phyloP scores from a whole-genome alignment of 2,888 invertebrate genomes.

The Oeneis ivallda region DNA sequence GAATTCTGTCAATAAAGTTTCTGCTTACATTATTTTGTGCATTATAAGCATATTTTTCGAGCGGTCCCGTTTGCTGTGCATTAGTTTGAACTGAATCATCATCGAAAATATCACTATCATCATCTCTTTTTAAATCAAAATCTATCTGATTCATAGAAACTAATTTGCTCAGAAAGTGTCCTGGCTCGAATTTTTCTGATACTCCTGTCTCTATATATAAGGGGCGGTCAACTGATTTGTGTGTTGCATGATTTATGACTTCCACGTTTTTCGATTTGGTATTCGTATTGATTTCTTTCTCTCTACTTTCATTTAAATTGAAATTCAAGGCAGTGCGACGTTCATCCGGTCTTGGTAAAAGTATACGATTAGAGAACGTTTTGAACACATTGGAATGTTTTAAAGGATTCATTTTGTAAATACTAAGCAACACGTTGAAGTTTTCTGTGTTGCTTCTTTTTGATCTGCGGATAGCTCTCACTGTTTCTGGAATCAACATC shows the following conservation, averaged over 20 bases:
- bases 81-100: neutral
- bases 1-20: neutral
- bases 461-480: slow-evolving; percentile 19
- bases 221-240: slow-evolving; percentile 29
- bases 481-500: slow-evolving; percentile 17
- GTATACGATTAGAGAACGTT: slow-evolving; percentile 54
- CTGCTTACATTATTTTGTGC: neutral
- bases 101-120: slow-evolving; percentile 12
- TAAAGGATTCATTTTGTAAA: slow-evolving; percentile 67
- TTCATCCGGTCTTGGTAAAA: slow-evolving; percentile 48
- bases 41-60: neutral
- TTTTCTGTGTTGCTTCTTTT: slow-evolving; percentile 49
- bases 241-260: slow-evolving; percentile 44
- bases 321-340: slow-evolving; percentile 47
- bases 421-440: slow-evolving; percentile 57
- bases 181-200: slow-evolving; percentile 45
- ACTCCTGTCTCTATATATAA: slow-evolving; percentile 41
- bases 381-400: slow-evolving; percentile 58
- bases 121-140: slow-evolving; percentile 1
- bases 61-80: neutral
- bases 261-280: slow-evolving; percentile 51
- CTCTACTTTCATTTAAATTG: slow-evolving; percentile 57
- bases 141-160: slow-evolving; percentile 5
- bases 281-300: slow-evolving; percentile 44
- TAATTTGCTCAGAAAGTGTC: slow-evolving; percentile 15